These are phyloP conservation scores for Drosophila hydei DNA, from an alignment of 1,140 invertebrate species.

Conservation along the genomic window DNA sequence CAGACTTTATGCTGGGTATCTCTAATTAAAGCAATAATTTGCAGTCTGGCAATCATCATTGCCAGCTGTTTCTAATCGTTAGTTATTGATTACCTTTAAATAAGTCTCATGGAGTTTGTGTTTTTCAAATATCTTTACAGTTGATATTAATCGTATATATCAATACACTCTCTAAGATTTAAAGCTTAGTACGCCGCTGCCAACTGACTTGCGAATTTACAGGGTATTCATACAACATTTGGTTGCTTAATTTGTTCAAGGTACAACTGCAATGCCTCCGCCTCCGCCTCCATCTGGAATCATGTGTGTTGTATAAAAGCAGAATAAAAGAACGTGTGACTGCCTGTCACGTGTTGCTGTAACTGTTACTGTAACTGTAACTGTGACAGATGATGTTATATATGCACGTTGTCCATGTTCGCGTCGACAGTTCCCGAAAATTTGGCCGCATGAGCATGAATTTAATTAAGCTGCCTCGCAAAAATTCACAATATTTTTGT, in stretches of 20 bases:
- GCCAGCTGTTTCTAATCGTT: no score
- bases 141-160: no score
- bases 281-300: no score
- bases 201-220: no score
- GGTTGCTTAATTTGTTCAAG: slow-evolving; percentile 6
- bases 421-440: slow-evolving; percentile 17
- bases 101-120: no score
- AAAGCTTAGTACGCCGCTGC: no score
- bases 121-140: no score
- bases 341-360: slow-evolving; percentile 37
- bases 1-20: no score
- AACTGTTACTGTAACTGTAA: slow-evolving; percentile 18
- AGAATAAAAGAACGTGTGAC: slow-evolving; percentile 23
- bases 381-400: slow-evolving; percentile 37
- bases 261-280: background rate
- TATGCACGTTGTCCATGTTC: background rate
- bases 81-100: no score
- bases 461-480: slow-evolving; percentile 23
- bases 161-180: no score
- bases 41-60: no score
- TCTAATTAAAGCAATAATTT: no score
- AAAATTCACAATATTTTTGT: slow-evolving; percentile 11
- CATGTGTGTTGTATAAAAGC: slow-evolving; percentile 28
- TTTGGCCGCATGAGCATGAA: slow-evolving; percentile 3
- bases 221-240: slow-evolving; percentile 12